phyloP scores from a whole-genome alignment of 2,888 invertebrate species.

The Polydrusus tereticollis region DNA sequence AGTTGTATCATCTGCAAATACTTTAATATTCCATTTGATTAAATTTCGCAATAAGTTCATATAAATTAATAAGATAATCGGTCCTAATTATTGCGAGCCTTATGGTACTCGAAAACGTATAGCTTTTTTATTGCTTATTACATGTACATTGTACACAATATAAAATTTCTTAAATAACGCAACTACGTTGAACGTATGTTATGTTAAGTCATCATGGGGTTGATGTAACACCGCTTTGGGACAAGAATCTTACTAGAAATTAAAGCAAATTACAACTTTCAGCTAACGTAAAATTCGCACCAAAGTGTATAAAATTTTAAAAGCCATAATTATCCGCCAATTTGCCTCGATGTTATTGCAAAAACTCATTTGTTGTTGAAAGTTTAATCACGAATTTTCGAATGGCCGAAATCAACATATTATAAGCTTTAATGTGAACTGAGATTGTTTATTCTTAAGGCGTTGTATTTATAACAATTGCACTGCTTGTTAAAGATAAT shows the following conservation, averaged over 20 bases:
- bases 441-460: slow-evolving; percentile 33
- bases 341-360: slow-evolving; percentile 4
- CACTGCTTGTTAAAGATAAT: slow-evolving; percentile 26
- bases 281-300: background rate
- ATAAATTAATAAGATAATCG: too few relatives aligned
- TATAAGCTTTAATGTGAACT: slow-evolving; percentile 23
- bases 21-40: too few relatives aligned
- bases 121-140: too few relatives aligned
- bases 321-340: background rate
- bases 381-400: slow-evolving; percentile 27
- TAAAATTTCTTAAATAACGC: too few relatives aligned
- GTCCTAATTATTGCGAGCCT: too few relatives aligned
- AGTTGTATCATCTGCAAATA: too few relatives aligned
- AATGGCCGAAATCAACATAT: slow-evolving; percentile 26
- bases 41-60: too few relatives aligned
- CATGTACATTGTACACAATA: too few relatives aligned
- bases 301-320: background rate
- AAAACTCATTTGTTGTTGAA: slow-evolving; percentile 29
- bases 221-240: background rate
- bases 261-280: background rate
- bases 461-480: slow-evolving; percentile 31
- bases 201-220: background rate
- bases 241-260: background rate
- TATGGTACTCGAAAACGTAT: too few relatives aligned
- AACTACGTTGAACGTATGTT: too few relatives aligned